Percentiles rank a stretch among this genome's conserved stretches.
These are phyloP conservation scores for Leptogaster cylindrica DNA, from an alignment of 2,888 invertebrate genomes.

Conservation along the genomic window DNA sequence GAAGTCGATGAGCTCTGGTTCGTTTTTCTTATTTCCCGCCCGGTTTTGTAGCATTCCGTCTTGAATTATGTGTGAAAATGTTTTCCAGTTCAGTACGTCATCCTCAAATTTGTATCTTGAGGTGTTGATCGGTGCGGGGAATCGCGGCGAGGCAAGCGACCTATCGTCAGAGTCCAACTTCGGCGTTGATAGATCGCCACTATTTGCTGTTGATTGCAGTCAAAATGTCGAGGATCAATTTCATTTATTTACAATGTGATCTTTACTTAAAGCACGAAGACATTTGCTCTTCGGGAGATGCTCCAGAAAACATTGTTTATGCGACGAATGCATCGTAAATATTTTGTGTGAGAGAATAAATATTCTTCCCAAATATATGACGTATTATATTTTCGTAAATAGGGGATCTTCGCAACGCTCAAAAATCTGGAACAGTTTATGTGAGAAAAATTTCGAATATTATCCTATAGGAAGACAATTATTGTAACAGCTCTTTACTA, in stretches of 20 bases:
- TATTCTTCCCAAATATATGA: too few species aligned
- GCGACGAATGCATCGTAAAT: constrained; percentile 6
- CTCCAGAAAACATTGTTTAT: constrained; percentile 16
- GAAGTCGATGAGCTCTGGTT: constrained; percentile 26
- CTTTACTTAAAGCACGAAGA: constrained; percentile 6
- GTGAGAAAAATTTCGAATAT: too few species aligned
- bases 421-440: too few species aligned
- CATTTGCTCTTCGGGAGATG: constrained; percentile 3
- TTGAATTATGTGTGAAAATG: constrained; percentile 48
- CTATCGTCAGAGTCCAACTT: background rate
- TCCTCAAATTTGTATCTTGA: background rate
- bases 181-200: background rate
- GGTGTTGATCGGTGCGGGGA: background rate
- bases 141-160: background rate
- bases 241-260: constrained; percentile 20
- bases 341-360: background rate
- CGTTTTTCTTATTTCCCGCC: constrained; percentile 10
- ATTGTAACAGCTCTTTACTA: too few species aligned
- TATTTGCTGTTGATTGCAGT: constrained; percentile 8
- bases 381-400: too few species aligned
- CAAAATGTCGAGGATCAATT: constrained; percentile 27
- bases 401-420: too few species aligned
- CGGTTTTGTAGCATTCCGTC: constrained; percentile 39
- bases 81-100: constrained; percentile 43
- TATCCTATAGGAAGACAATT: too few species aligned